phyloP scores from a whole-genome alignment of 2,113 vertebrate species.

The Martes martes region DNA sequence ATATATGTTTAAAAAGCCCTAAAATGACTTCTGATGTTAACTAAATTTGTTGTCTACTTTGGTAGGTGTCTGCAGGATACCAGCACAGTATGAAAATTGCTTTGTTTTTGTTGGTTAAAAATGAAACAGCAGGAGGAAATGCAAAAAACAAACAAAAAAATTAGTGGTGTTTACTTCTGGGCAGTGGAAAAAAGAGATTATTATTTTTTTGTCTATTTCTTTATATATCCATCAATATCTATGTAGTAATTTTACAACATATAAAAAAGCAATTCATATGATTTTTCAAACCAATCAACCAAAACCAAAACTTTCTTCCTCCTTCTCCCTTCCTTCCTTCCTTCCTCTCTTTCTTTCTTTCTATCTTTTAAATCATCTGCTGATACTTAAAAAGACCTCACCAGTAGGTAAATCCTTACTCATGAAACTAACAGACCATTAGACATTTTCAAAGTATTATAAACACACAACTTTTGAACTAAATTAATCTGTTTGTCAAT shows the following conservation, averaged over 20 bases:
- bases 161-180: neutral
- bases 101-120: conserved; percentile 17
- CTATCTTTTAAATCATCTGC: neutral
- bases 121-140: neutral
- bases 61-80: neutral
- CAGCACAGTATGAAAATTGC: neutral
- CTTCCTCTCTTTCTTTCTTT: neutral
- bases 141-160: neutral
- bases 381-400: conserved; percentile 1
- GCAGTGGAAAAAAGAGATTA: neutral
- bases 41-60: neutral
- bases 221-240: neutral
- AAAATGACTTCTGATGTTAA: neutral
- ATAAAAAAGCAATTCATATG: neutral
- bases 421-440: neutral
- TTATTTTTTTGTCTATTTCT: neutral
- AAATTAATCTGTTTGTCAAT: neutral
- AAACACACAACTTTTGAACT: neutral
- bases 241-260: neutral
- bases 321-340: too few species aligned
- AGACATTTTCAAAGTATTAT: neutral
- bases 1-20: neutral
- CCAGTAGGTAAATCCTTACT: neutral
- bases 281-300: neutral
- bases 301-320: neutral